A percentile compares a stretch with the other conserved stretches of the same genome.
phyloP scores from a whole-genome alignment of 2,797 vertebrate species.

The Orientallactaga sibirica region DNA sequence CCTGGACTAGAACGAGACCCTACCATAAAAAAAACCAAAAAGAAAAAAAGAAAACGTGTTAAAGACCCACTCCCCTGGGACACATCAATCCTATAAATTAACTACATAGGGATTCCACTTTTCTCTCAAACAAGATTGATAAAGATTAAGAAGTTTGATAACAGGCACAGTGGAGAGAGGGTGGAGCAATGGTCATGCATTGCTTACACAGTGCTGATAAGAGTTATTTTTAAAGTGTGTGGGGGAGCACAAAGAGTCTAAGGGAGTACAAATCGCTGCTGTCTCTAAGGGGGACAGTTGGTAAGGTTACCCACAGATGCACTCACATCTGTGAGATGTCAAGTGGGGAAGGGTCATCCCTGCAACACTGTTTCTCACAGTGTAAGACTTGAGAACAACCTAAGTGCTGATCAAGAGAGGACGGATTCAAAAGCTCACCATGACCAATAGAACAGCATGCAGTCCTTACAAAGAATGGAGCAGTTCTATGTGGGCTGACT shows the following conservation, averaged over 20 bases:
- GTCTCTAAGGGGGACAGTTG: neutral
- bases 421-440: constrained; percentile 23
- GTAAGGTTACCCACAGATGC: neutral
- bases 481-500: neutral
- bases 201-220: neutral
- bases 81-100: neutral
- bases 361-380: constrained; percentile 2
- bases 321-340: constrained; percentile 23
- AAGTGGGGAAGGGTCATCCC: constrained; percentile 1
- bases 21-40: too few relatives aligned
- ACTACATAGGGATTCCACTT: neutral
- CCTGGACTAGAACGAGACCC: too few relatives aligned
- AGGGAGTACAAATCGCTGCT: constrained; percentile 20
- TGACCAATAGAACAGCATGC: neutral
- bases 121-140: constrained; percentile 31
- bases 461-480: constrained; percentile 37
- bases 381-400: constrained; percentile 2
- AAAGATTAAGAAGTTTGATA: neutral
- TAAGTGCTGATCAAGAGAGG: constrained; percentile 27
- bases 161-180: neutral
- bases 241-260: neutral
- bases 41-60: neutral
- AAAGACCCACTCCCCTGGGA: neutral
- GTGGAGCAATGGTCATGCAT: neutral
- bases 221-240: constrained; percentile 20